Conservation (phyloP, 2,888 invertebrate species). For the Epinotia nisella region DNA sequence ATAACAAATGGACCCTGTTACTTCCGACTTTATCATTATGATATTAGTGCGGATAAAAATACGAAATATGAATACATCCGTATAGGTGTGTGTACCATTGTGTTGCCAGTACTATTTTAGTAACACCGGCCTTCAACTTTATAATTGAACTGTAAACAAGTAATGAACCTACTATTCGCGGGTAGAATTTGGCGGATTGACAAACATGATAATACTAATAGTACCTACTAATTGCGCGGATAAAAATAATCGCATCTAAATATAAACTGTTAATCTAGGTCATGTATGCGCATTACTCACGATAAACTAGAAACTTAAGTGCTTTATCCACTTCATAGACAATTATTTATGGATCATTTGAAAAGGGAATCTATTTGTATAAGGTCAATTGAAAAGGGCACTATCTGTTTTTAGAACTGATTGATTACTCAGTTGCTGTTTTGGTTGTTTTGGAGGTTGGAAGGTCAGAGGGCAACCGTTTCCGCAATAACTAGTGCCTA, state of each 20-base stretch:
- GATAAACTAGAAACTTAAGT: constrained; percentile 16
- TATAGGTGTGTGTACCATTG: background rate
- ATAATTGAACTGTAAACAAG: constrained; percentile 41
- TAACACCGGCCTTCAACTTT: constrained; percentile 43
- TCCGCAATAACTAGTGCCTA: background rate
- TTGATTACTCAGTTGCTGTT: background rate
- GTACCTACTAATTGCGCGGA: constrained; percentile 24
- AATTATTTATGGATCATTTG: background rate
- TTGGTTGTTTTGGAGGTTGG: background rate
- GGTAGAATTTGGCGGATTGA: constrained; percentile 43
- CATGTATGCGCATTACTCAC: constrained; percentile 20
- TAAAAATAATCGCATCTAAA: constrained; percentile 40
- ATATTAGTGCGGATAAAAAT: background rate
- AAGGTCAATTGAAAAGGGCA: constrained; percentile 18
- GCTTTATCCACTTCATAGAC: constrained; percentile 13
- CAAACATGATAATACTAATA: constrained; percentile 42
- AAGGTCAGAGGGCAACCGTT: background rate
- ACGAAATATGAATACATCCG: background rate
- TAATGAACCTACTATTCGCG: constrained; percentile 31
- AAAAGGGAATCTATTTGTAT: constrained; percentile 27
- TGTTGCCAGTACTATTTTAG: constrained; percentile 24
- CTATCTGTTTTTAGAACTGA: constrained; percentile 14
- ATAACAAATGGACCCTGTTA: background rate
- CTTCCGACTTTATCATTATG: background rate
- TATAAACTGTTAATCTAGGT: constrained; percentile 28